phyloP scores from a whole-genome alignment of 2,797 vertebrate genomes.

The Micropoecilia bifurca region DNA sequence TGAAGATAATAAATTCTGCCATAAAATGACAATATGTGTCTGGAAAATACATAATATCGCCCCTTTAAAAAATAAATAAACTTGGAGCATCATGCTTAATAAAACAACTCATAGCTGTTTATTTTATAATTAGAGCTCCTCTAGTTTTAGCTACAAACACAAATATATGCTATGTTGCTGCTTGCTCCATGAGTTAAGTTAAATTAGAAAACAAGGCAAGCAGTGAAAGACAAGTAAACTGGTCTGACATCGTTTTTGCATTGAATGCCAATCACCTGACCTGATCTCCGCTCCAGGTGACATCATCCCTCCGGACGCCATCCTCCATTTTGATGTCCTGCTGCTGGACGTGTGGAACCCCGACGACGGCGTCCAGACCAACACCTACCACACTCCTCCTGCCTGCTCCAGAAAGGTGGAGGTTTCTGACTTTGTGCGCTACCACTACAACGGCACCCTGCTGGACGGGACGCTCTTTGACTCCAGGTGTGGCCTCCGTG shows the following conservation, averaged over 20 bases:
- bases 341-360: slow-evolving; percentile 95
- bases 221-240: not conserved
- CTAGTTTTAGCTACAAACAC: not conserved
- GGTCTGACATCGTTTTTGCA: not conserved
- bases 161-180: not conserved
- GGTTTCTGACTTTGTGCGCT: slow-evolving; percentile 96
- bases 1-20: not conserved
- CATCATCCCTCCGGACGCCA: slow-evolving; percentile 89
- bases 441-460: slow-evolving; percentile 97
- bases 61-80: not conserved
- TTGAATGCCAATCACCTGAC: not conserved
- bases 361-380: slow-evolving; percentile 88
- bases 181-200: not conserved
- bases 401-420: slow-evolving; percentile 88
- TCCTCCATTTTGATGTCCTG: slow-evolving; percentile 95
- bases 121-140: not conserved
- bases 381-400: slow-evolving; percentile 88
- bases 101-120: not conserved
- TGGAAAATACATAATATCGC: not conserved
- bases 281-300: slow-evolving; percentile 79
- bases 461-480: slow-evolving; percentile 96
- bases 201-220: not conserved
- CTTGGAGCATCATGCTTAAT: not conserved
- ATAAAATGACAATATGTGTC: not conserved
- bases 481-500: slow-evolving; percentile 73